Evolutionary conservation across 2,797 vertebrate genomes (phyloP), one percentile per base, ranked within the genome.

Genomic region (Microctenopoma lineatum): DNA sequence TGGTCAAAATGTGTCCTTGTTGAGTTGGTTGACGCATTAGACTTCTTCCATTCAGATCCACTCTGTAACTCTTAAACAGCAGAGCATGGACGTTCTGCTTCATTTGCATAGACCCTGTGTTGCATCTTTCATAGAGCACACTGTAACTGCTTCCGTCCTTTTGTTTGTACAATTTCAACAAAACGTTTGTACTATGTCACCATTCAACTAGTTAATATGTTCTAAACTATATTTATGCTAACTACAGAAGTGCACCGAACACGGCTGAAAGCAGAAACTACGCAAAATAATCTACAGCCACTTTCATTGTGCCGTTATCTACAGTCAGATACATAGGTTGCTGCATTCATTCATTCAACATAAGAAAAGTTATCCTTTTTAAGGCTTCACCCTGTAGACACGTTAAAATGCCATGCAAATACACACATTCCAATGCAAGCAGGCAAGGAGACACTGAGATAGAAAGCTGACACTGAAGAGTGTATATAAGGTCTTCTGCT

Each of bases 381-480:
- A 92, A 93, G 91, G 88, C 83, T 81, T 66, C 44, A 84, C 60
- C 80, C 72, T 86, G 89, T 79, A 79, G 74, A 89, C 77, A 75
- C 80, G 67, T 83, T 78, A 75, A 73, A 68, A 79, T 77, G 87
- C 90, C 94, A 94, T 94, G 94, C 94, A 94, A 87, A 87, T 73
- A 89, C 81, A 79, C 90, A 93, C 90, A 93, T 92, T 93, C 91
- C 74, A 82, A 56, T 80, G 86, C 55, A 84, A 93, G 91, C 91
- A 90, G 80, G 88, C 85, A 53, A 84, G 72, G 86, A 92, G 68
- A 91, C 84, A 84, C 73, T 47, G 54, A 84, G 83, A 89, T 68
- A 83, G 59, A 84, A 77, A 89, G 84, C 86, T 61, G 89, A 89
- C 86, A 84, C 48, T 73, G 59, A 81, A 61, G 79, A 73, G 68